phyloP scores from a whole-genome alignment of 1,140 invertebrate genomes.

The Drosophila takahashii region DNA sequence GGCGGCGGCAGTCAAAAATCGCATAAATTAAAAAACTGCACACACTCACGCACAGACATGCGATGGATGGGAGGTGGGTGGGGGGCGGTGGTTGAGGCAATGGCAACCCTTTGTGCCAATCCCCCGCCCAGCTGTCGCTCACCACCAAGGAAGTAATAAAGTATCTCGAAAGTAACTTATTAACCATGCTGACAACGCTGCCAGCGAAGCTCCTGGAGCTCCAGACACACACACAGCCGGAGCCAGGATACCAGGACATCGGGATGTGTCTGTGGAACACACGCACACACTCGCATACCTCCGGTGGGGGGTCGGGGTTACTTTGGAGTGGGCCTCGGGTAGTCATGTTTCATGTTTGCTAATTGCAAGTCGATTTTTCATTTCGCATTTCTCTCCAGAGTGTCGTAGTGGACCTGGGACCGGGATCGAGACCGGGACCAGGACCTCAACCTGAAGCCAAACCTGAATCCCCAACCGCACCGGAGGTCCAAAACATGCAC shows the following conservation, averaged over 20 bases:
- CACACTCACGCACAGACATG: constrained; percentile 50
- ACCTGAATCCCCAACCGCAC: constrained; percentile 4
- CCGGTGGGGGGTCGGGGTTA: neutral
- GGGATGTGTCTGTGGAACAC: constrained; percentile 28
- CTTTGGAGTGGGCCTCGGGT: constrained; percentile 7
- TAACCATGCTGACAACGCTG: constrained; percentile 80
- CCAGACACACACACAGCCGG: constrained; percentile 37
- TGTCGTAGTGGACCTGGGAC: constrained; percentile 37
- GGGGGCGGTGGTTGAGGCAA: constrained; percentile 32
- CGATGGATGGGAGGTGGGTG: neutral
- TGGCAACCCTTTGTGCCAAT: constrained; percentile 63
- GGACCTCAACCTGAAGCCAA: constrained; percentile 14
- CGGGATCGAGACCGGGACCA: neutral
- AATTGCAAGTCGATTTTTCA: constrained; percentile 83
- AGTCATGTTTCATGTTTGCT: constrained; percentile 78
- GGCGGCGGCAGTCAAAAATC: constrained; percentile 69
- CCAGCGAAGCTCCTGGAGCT: constrained; percentile 49
- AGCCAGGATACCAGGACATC: constrained; percentile 17
- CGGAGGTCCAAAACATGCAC: constrained; percentile 12
- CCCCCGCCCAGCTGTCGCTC: constrained; percentile 52
- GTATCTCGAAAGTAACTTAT: constrained; percentile 82
- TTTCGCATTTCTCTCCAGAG: constrained; percentile 78
- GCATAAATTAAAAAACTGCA: constrained; percentile 79
- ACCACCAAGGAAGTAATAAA: constrained; percentile 79
- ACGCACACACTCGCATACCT: constrained; percentile 3